Conservation (phyloP, 2,113 vertebrate genomes). For the Puffinus mauretanicus region DNA sequence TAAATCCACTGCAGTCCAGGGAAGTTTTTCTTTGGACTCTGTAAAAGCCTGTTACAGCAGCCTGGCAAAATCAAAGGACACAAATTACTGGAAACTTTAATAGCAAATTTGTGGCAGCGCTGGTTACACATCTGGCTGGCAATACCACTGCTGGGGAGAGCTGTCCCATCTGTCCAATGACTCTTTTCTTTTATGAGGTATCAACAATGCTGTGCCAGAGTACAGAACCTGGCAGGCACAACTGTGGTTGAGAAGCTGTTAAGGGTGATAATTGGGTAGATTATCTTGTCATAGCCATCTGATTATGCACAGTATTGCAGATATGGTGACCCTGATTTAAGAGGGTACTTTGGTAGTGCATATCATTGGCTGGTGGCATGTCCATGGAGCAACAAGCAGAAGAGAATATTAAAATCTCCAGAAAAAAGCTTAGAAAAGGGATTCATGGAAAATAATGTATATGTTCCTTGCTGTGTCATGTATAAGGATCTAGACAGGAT, state of each 20-base stretch:
- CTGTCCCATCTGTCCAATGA: background rate
- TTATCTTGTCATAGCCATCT: background rate
- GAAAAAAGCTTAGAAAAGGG: background rate
- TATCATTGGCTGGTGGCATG: background rate
- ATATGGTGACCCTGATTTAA: background rate
- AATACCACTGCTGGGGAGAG: background rate
- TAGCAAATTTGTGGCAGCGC: background rate
- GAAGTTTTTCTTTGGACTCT: background rate
- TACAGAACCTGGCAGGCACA: background rate
- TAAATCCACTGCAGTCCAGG: background rate
- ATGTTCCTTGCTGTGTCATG: background rate
- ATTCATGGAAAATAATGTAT: background rate
- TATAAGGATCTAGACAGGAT: background rate
- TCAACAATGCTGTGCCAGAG: background rate
- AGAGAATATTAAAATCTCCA: background rate
- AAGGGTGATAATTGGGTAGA: background rate
- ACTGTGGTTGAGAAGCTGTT: background rate
- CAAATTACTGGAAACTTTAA: background rate
- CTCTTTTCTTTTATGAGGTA: background rate
- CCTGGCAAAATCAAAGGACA: background rate
- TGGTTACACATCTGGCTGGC: background rate
- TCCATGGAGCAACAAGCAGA: background rate
- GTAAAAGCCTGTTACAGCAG: background rate
- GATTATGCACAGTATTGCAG: background rate
- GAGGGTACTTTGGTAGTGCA: background rate